Evolutionary conservation across 1,140 invertebrate genomes (phyloP).

Genomic region (Penaeus japonicus): DNA sequence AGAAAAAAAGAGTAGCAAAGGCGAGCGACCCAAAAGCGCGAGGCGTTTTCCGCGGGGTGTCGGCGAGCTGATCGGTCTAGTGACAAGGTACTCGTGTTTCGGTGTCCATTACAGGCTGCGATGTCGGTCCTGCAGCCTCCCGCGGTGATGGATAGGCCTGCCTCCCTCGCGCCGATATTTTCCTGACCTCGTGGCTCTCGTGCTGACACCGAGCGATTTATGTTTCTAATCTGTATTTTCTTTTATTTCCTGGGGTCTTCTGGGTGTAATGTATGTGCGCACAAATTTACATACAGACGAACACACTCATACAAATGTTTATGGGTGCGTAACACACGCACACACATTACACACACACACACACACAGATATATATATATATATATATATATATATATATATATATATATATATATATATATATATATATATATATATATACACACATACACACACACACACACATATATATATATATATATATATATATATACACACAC

Average conservation of each 20-base stretch:
- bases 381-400: background rate
- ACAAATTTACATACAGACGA: background rate
- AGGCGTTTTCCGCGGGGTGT: background rate
- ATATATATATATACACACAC: slow-evolving; percentile 1
- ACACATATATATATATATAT: background rate
- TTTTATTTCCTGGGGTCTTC: too few relatives aligned
- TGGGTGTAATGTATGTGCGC: background rate
- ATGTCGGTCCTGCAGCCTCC: too few relatives aligned
- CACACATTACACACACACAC: background rate
- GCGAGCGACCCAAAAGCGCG: too few relatives aligned
- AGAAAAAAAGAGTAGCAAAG: too few relatives aligned
- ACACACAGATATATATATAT: background rate
- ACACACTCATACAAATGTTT: background rate
- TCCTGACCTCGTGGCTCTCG: background rate
- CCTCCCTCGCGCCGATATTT: background rate
- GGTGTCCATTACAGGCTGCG: too few relatives aligned
- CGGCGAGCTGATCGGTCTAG: too few relatives aligned
- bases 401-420: background rate
- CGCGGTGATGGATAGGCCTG: too few relatives aligned
- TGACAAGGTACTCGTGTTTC: too few relatives aligned
- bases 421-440: background rate
- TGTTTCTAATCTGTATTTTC: background rate
- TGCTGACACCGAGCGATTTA: background rate
- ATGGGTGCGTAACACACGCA: background rate
- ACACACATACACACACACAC: background rate